phyloP scores from a whole-genome alignment of 2,113 vertebrate genomes.

The Phrynosoma platyrhinos region DNA sequence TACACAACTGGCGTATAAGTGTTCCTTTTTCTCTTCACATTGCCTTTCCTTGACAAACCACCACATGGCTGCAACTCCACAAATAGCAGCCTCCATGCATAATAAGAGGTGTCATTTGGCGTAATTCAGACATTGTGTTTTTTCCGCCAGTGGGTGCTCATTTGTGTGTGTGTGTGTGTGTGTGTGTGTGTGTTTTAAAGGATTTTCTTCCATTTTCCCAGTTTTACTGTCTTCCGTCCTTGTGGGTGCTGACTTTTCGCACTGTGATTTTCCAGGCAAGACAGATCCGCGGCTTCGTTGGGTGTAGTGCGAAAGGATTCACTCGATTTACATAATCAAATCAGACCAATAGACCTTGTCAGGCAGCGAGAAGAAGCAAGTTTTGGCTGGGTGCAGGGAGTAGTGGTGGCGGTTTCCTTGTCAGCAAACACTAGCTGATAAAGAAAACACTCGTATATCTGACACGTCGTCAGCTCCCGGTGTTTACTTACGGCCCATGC shows the following conservation, averaged over 20 bases:
- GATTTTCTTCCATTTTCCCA: not conserved
- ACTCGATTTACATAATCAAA: conserved; percentile 56
- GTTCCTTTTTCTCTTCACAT: not conserved
- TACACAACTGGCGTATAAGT: too few relatives aligned
- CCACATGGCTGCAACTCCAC: too few relatives aligned
- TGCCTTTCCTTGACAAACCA: not conserved
- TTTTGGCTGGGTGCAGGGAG: conserved; percentile 42
- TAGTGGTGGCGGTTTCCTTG: conserved; percentile 63
- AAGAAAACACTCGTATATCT: conserved; percentile 84
- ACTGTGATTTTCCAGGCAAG: not conserved
- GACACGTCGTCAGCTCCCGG: conserved; percentile 79
- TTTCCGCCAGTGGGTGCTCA: not conserved
- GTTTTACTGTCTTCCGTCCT: not conserved
- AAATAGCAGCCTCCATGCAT: not conserved
- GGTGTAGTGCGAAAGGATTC: not conserved
- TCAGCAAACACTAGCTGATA: conserved; percentile 76
- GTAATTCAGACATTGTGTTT: not conserved
- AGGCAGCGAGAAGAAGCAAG: conserved; percentile 65
- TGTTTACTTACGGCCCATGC: conserved; percentile 78
- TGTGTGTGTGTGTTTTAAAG: not conserved
- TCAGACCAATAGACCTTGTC: conserved; percentile 63
- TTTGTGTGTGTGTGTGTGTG: not conserved
- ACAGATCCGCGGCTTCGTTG: not conserved
- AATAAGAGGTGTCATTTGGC: not conserved
- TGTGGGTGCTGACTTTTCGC: not conserved